Evolutionary conservation across 2,113 vertebrate species (phyloP).

Genomic region (Ochotona princeps): DNA sequence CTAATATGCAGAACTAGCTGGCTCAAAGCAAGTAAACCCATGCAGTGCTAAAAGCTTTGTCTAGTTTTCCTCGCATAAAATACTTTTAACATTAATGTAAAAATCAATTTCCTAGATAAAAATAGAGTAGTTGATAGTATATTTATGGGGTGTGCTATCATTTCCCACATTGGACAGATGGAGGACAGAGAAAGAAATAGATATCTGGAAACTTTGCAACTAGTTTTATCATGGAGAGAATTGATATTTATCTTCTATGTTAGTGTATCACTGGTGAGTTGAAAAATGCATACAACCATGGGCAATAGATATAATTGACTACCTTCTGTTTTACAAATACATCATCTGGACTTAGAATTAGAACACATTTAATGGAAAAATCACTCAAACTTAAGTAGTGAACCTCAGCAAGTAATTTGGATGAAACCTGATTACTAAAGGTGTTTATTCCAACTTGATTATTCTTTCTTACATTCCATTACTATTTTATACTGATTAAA

Average conservation of each 20-base stretch:
- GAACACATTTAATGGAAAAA: slow-evolving; percentile 56
- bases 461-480: slow-evolving; percentile 59
- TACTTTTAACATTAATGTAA: slow-evolving; percentile 42
- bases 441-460: slow-evolving; percentile 65
- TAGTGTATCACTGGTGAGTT: neutral
- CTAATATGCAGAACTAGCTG: neutral
- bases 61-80: slow-evolving; percentile 57
- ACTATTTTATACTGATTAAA: slow-evolving; percentile 64
- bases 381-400: slow-evolving; percentile 54
- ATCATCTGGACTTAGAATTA: slow-evolving; percentile 49
- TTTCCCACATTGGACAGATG: neutral
- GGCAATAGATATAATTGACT: slow-evolving; percentile 21
- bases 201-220: slow-evolving; percentile 32
- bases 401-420: slow-evolving; percentile 58
- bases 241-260: neutral
- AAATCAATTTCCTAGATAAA: slow-evolving; percentile 39
- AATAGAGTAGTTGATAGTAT: neutral
- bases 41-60: slow-evolving; percentile 22
- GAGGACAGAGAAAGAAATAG: slow-evolving; percentile 2
- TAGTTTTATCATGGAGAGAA: slow-evolving; percentile 29
- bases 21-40: slow-evolving; percentile 50
- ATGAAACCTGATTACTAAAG: slow-evolving; percentile 48
- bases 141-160: neutral
- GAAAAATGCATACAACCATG: slow-evolving; percentile 19
- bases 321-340: slow-evolving; percentile 44